These are phyloP conservation scores for Pyrrhosoma nymphula DNA, from an alignment of 2,888 invertebrate species.

Conservation along the genomic window DNA sequence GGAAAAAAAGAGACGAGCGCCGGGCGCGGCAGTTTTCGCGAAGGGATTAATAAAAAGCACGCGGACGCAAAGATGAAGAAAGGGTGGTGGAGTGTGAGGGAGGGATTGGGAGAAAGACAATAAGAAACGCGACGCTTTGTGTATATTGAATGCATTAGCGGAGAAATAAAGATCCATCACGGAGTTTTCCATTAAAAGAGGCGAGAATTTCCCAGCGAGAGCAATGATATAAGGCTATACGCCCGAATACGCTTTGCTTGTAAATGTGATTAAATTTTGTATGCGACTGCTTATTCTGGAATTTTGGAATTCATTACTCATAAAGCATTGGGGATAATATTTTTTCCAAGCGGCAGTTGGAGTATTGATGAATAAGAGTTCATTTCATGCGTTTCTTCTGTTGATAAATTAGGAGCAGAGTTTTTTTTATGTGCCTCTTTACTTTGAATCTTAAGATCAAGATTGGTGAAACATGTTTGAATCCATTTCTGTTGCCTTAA, in stretches of 20 bases:
- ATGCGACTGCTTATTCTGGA: slow-evolving; percentile 28
- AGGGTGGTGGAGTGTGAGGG: not conserved
- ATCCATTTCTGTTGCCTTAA: not conserved
- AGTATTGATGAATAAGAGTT: slow-evolving; percentile 16
- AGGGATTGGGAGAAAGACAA: not conserved
- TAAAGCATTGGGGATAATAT: not conserved
- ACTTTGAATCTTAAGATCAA: not conserved
- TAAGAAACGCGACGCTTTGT: slow-evolving; percentile 32
- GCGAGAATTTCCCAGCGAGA: slow-evolving; percentile 30
- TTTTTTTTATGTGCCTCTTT: not conserved
- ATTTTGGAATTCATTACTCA: not conserved
- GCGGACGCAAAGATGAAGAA: not conserved
- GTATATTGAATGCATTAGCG: slow-evolving; percentile 32
- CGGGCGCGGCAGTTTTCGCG: not conserved
- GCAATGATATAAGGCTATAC: slow-evolving; percentile 18
- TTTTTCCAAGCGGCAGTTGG: not conserved
- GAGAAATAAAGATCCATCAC: slow-evolving; percentile 25
- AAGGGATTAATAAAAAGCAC: not conserved
- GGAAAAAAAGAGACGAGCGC: not conserved
- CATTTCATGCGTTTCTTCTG: not conserved
- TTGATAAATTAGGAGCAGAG: not conserved
- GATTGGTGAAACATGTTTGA: not conserved
- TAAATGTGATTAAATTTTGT: slow-evolving; percentile 36
- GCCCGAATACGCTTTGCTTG: slow-evolving; percentile 35
- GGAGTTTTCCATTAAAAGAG: slow-evolving; percentile 28